phyloP scores from a whole-genome alignment of 2,888 invertebrate genomes.

The Aphrophora alni region DNA sequence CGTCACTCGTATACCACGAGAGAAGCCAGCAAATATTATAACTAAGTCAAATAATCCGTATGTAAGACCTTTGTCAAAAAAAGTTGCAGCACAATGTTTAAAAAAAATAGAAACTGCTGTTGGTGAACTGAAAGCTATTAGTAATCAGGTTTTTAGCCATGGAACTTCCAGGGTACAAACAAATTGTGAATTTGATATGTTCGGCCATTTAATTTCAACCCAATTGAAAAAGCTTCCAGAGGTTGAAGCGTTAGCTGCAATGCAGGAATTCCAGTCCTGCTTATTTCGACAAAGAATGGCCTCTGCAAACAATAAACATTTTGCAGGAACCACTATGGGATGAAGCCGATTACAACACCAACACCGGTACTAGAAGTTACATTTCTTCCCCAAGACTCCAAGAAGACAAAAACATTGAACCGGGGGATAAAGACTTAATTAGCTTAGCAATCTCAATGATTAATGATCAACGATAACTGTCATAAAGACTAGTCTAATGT shows the following conservation, averaged over 20 bases:
- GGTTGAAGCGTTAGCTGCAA: no score
- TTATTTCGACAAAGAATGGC: slow-evolving; percentile 20
- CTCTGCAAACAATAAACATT: slow-evolving; percentile 15
- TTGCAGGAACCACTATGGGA: slow-evolving; percentile 22
- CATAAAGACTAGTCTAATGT: slow-evolving; percentile 16
- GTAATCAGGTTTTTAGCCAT: slow-evolving; percentile 11
- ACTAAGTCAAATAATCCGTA: slow-evolving; percentile 11
- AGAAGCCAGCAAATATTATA: no score
- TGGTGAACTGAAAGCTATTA: slow-evolving; percentile 12
- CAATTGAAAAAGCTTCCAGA: no score
- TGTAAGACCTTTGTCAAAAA: no score
- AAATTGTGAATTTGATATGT: no score
- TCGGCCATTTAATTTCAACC: no score
- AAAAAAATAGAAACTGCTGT: slow-evolving; percentile 25
- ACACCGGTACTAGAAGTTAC: slow-evolving; percentile 14
- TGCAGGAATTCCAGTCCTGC: slow-evolving; percentile 24
- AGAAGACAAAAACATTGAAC: slow-evolving; percentile 22
- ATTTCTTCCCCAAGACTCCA: slow-evolving; percentile 18
- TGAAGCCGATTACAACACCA: slow-evolving; percentile 14
- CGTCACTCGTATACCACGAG: no score
- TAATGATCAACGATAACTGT: slow-evolving; percentile 16
- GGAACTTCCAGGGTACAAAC: slow-evolving; percentile 14
- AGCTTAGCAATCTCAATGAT: no score
- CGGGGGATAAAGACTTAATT: no score
- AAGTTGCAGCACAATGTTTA: slow-evolving; percentile 25